Evolutionary conservation across 2,888 invertebrate genomes (phyloP), one percentile per base, ranked within the genome.

Genomic region (Acanthopleura granulata): DNA sequence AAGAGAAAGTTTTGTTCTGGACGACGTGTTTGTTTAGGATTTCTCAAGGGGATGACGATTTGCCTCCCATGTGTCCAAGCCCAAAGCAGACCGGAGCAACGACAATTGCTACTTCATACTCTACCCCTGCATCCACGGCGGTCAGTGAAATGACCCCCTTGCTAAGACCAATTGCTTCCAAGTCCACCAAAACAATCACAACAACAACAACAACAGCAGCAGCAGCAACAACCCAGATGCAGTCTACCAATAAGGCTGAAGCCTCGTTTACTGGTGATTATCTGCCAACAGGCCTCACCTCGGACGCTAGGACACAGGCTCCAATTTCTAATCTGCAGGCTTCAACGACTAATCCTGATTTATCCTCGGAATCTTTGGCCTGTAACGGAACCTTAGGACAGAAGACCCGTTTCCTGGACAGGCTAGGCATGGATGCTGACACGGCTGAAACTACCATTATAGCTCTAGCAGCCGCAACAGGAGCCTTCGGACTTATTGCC

Each of bases 381-480:
- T 57, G 57, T 12, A 57, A 57, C 57, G 57, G 22, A 57, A 57
- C 57, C 18, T 22, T n/a, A 6, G 22, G n/a, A 3, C 57, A 18
- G 22, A 3, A 57, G 22, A 40, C 40, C 9, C 18, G 22, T 9
- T 57, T 57, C 12, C 57, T 57, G 1, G n/a, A 57, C 22, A 18
- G 57, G 12, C 22, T 57, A 12, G 57, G 57, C 57, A 18, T 57
- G 57, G 57, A 57, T 22, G 57, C 57, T 12, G 57, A 57, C 57
- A 57, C 57, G 22, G 57, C 57, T 9, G 57, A 57, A 57, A 57
- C 57, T n/a, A 57, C 57, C 18, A 57, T 57, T n/a, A 57, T 57
- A 18, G 57, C 57, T 12, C 12, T 57, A 12, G 57, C 57, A 1
- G 57, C 57, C 6, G 57, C 57, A 4, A 57, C 57, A 18, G 57